Evolutionary conservation across 2,113 vertebrate species (phyloP), one percentile per base, ranked within the genome.

Genomic region (Saguinus midas): DNA sequence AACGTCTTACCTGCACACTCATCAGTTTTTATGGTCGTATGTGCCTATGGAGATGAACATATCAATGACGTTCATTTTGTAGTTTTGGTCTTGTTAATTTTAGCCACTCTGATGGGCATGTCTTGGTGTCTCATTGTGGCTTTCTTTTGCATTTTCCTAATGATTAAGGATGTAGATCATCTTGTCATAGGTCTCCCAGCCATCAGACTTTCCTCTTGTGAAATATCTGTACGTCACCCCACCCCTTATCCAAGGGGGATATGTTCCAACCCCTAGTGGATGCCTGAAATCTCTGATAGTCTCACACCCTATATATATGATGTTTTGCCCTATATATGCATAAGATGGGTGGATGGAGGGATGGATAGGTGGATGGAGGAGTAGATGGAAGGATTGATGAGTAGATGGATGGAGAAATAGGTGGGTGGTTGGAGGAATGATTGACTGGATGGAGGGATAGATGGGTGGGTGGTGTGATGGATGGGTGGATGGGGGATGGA

Each of bases 71-170:
- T 61, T 61, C 25, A 11, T 32, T 52, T 64, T 21, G 13, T 35
- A 1, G 29, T 21, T 3, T 50, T 0, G 0, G 50, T n/a, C 72
- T 58, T 68, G 45, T 80, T 12, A 21, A n/a, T 75, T 50, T 43
- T 58, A 27, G 55, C 52, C 18, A 5, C 32, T 17, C 75, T 3
- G 32, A 6, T 40, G 90, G 64, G 70, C 21, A 2, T 17, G 6
- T 35, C 5, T 13, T 8, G 32, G 48, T 5, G 4, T 17, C 32
- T 66, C 4, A 2, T n/a, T 2, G 2, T 16, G 40, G 6, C 29
- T 43, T 52, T 40, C 10, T 1, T 14, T n/a, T 57, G 57, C 18
- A 3, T 58, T 43, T 55, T 78, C 35, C n/a, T 13, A 1, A 10
- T 73, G 66, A 52, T 40, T 43, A 23, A 72, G 50, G 55, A 16